A percentile compares a stretch with the other conserved stretches of the same genome.
These are phyloP conservation scores for Sebastes oblongus DNA, from an alignment of 2,797 vertebrate genomes.

Conservation along the genomic window DNA sequence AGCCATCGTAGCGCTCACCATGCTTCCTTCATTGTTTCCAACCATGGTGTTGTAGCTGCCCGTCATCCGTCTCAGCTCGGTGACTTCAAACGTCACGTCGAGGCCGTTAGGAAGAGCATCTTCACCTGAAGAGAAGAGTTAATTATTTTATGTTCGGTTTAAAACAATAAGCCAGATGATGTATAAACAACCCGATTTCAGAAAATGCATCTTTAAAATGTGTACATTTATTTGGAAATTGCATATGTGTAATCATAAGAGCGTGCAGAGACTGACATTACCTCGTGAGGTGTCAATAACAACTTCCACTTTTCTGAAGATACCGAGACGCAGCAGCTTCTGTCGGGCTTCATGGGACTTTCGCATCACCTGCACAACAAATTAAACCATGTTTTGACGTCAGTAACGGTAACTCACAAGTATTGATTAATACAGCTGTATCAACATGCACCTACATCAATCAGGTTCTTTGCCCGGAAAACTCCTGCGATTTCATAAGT, in stretches of 20 bases:
- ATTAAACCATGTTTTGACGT: not conserved
- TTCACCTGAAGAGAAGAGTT: constrained; percentile 79
- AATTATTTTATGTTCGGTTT: too few relatives aligned
- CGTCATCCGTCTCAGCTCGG: constrained; percentile 90
- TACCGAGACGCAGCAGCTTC: constrained; percentile 91
- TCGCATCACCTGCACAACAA: constrained; percentile 89
- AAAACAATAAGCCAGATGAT: not conserved
- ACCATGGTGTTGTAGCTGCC: constrained; percentile 99
- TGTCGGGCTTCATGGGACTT: constrained; percentile 94
- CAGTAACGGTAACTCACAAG: not conserved
- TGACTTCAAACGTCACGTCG: constrained; percentile 96
- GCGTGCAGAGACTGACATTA: constrained; percentile 41
- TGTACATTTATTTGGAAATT: not conserved
- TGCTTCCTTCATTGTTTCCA: constrained; percentile 98
- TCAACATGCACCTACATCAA: constrained; percentile 86
- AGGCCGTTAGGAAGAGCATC: constrained; percentile 95
- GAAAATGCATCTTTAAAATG: not conserved
- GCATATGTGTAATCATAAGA: not conserved
- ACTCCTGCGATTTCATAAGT: constrained; percentile 92
- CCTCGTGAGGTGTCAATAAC: constrained; percentile 94
- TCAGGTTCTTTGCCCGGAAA: constrained; percentile 94
- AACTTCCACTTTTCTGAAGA: constrained; percentile 95
- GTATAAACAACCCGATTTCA: accelerated
- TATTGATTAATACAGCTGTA: not conserved
- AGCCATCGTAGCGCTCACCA: constrained; percentile 82